Evolutionary conservation across 2,797 vertebrate species (phyloP).

Genomic region (Danio albolineatus): DNA sequence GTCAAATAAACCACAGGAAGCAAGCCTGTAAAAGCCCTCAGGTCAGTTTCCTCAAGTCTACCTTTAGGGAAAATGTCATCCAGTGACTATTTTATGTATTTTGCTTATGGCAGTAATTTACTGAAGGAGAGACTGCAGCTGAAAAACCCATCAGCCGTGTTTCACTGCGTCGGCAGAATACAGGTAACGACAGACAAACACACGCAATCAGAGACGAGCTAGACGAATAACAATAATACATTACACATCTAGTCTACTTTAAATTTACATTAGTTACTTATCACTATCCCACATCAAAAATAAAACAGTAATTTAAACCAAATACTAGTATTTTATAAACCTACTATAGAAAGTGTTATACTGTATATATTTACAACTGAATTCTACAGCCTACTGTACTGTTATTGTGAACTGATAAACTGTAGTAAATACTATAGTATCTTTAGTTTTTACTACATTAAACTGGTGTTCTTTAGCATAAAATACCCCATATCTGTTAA

Average conservation of each 20-base stretch:
- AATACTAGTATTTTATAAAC: too few species aligned
- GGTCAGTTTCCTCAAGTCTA: fast-evolving
- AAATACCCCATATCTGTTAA: too few species aligned
- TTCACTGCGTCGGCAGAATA: conserved; percentile 68
- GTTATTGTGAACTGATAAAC: too few species aligned
- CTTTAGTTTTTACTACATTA: too few species aligned
- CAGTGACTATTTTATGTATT: conserved; percentile 72
- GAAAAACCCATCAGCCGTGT: conserved; percentile 74
- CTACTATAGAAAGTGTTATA: too few species aligned
- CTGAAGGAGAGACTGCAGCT: conserved; percentile 76
- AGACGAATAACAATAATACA: not conserved
- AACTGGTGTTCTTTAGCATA: too few species aligned
- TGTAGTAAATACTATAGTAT: too few species aligned
- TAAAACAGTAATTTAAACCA: too few species aligned
- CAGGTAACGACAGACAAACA: conserved; percentile 70
- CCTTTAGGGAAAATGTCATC: conserved; percentile 44
- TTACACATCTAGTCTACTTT: not conserved
- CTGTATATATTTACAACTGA: too few species aligned
- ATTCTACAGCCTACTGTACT: too few species aligned
- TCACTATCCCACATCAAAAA: not conserved
- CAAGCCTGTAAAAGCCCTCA: not conserved
- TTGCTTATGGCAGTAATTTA: conserved; percentile 82
- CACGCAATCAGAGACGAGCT: not conserved
- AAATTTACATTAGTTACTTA: not conserved
- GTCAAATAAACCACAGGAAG: not conserved